Evolutionary conservation across 2,888 invertebrate species (phyloP).

Genomic region (Bimastos eiseni): DNA sequence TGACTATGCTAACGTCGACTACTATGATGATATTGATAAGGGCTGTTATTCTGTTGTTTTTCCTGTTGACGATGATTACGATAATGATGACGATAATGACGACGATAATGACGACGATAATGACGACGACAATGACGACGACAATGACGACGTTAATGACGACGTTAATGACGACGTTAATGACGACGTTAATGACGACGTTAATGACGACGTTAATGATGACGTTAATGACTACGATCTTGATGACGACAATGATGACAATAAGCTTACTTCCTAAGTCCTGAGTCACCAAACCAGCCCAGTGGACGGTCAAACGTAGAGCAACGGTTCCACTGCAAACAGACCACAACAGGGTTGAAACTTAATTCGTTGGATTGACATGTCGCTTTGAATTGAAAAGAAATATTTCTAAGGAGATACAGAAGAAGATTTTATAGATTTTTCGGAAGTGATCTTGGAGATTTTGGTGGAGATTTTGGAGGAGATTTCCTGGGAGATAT

Average conservation of each 20-base stretch:
- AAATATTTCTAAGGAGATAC: too few relatives aligned
- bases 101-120: background rate
- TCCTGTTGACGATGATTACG: too few relatives aligned
- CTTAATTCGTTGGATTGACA: background rate
- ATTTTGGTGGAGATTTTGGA: too few relatives aligned
- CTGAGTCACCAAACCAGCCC: background rate
- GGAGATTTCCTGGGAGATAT: too few relatives aligned
- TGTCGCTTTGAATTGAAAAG: background rate
- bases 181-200: background rate
- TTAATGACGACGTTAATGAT: background rate
- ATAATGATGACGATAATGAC: too few relatives aligned
- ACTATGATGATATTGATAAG: too few relatives aligned
- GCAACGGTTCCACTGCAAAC: background rate
- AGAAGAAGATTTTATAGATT: too few relatives aligned
- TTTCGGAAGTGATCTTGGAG: too few relatives aligned
- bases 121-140: background rate
- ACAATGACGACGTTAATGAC: background rate
- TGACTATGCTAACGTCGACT: too few relatives aligned
- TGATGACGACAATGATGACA: background rate
- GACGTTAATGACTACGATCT: background rate
- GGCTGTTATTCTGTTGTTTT: too few relatives aligned
- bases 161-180: conserved; percentile 18
- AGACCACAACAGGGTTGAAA: background rate
- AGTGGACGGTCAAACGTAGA: background rate
- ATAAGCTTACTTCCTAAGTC: background rate